Evolutionary conservation across 1,140 invertebrate genomes (phyloP).

Genomic region (Pararge aegeria): DNA sequence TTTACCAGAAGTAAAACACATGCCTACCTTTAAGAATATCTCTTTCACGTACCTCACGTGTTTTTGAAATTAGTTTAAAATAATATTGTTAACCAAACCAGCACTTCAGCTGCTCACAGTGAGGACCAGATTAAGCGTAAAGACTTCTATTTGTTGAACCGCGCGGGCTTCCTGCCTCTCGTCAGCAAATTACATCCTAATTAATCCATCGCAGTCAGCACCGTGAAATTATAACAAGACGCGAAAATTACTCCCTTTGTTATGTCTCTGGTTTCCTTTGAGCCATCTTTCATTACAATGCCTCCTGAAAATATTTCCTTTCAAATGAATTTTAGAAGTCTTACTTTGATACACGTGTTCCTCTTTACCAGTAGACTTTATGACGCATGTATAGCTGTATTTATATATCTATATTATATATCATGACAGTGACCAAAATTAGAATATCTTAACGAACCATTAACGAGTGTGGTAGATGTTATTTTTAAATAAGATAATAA

Average conservation of each 20-base stretch:
- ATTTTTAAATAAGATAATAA: too few relatives aligned
- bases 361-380: too few relatives aligned
- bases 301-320: background rate
- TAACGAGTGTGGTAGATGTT: too few relatives aligned
- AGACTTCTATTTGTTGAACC: conserved; percentile 16
- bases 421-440: too few relatives aligned
- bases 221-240: conserved; percentile 34
- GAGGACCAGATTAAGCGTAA: conserved; percentile 21
- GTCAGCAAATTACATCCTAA: conserved; percentile 35
- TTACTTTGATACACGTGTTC: background rate
- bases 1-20: too few relatives aligned
- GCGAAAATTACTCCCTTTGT: conserved; percentile 29
- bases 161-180: conserved; percentile 10
- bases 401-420: too few relatives aligned
- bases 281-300: background rate
- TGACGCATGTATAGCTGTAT: too few relatives aligned
- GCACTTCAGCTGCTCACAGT: conserved; percentile 18
- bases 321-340: background rate
- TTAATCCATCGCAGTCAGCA: conserved; percentile 33
- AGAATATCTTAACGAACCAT: too few relatives aligned
- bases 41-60: too few relatives aligned
- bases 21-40: too few relatives aligned
- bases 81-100: conserved; percentile 26
- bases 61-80: conserved; percentile 6
- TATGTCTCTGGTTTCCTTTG: conserved; percentile 16